These are phyloP conservation scores for Drosophila simulans DNA, from an alignment of 1,140 invertebrate species.

Conservation along the genomic window DNA sequence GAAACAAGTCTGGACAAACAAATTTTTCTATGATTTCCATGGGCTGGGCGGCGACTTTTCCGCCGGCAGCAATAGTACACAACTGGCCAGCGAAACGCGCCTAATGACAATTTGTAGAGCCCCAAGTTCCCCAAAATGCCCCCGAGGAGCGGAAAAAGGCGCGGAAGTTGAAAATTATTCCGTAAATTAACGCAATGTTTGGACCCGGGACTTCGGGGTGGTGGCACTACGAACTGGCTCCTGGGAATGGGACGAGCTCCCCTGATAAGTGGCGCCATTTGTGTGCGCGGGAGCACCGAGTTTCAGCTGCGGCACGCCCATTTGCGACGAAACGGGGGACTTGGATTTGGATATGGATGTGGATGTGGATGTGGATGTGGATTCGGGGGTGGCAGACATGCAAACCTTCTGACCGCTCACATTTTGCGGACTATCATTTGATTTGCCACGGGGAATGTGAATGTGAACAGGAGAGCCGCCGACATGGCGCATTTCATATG, in stretches of 20 bases:
- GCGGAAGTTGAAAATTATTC: slow-evolving; percentile 77
- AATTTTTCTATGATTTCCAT: slow-evolving; percentile 79
- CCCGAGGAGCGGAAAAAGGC: slow-evolving; percentile 9
- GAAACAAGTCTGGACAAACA: slow-evolving; percentile 76
- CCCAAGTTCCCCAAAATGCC: not conserved
- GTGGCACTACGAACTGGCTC: too few species aligned
- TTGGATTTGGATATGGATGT: not conserved
- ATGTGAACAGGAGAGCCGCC: slow-evolving; percentile 42
- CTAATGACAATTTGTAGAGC: slow-evolving; percentile 78
- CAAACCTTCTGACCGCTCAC: slow-evolving; percentile 50
- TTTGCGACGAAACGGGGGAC: slow-evolving; percentile 1
- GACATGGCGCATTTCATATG: slow-evolving; percentile 79
- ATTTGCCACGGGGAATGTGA: slow-evolving; percentile 69
- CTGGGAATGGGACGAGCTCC: not conserved
- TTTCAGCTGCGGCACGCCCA: slow-evolving; percentile 49
- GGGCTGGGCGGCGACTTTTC: slow-evolving; percentile 1
- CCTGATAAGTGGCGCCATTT: slow-evolving; percentile 61
- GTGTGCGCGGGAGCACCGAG: slow-evolving; percentile 4
- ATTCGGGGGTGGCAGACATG: slow-evolving; percentile 41
- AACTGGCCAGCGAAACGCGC: slow-evolving; percentile 41
- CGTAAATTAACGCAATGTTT: slow-evolving; percentile 72
- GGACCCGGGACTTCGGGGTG: slow-evolving; percentile 12
- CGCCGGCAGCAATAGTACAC: slow-evolving; percentile 51
- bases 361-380: too few species aligned
- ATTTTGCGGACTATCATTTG: slow-evolving; percentile 70